phyloP scores from a whole-genome alignment of 2,888 invertebrate genomes.

The Eurytoma adleriae region DNA sequence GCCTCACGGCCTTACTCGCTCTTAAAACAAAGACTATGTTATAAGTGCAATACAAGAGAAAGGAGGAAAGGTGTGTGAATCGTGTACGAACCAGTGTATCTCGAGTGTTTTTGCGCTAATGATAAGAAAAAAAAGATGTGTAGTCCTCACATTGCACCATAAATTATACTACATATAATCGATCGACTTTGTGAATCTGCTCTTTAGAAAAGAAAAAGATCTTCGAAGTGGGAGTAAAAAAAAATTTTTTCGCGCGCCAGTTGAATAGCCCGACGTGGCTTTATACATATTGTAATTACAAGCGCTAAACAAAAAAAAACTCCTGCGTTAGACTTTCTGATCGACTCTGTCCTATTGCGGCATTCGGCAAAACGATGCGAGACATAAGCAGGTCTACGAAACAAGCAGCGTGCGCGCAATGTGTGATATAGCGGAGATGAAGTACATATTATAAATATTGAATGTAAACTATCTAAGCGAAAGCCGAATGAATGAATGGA shows the following conservation, averaged over 20 bases:
- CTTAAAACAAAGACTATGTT: slow-evolving; percentile 65
- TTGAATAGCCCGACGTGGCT: slow-evolving; percentile 38
- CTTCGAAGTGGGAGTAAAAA: slow-evolving; percentile 20
- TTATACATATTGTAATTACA: slow-evolving; percentile 66
- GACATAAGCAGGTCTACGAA: neutral
- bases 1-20: slow-evolving; percentile 62
- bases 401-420: slow-evolving; percentile 58
- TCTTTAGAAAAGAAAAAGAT: slow-evolving; percentile 38
- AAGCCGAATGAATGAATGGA: slow-evolving; percentile 44
- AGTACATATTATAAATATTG: slow-evolving; percentile 60
- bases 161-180: slow-evolving; percentile 38
- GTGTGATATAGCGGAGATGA: slow-evolving; percentile 64
- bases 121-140: slow-evolving; percentile 38
- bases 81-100: neutral
- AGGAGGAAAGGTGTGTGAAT: neutral
- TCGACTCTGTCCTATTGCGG: neutral
- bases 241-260: slow-evolving; percentile 40
- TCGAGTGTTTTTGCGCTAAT: slow-evolving; percentile 33
- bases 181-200: slow-evolving; percentile 10
- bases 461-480: slow-evolving; percentile 54
- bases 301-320: slow-evolving; percentile 47
- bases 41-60: slow-evolving; percentile 64
- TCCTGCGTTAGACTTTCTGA: neutral
- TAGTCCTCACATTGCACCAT: slow-evolving; percentile 45
- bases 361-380: slow-evolving; percentile 42